Conservation (phyloP, 2,797 vertebrate genomes). For the Urosaurus nigricauda region DNA sequence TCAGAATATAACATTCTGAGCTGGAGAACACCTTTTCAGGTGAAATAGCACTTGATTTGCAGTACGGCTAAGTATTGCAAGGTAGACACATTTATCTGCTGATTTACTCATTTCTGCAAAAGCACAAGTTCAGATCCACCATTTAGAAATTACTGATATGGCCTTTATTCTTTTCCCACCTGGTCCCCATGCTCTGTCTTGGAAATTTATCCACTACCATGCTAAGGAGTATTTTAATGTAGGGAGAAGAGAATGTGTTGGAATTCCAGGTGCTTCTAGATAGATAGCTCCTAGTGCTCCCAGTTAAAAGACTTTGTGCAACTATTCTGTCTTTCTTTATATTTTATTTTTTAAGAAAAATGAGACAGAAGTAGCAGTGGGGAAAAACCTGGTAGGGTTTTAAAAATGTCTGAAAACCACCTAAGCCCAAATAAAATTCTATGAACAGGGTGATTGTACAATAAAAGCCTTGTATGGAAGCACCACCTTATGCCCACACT, state of each 20-base stretch:
- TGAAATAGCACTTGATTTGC: background rate
- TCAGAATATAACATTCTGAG: background rate
- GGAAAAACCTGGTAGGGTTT: background rate
- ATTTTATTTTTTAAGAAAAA: background rate
- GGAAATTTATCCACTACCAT: background rate
- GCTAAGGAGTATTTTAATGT: background rate
- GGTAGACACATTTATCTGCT: slow-evolving; percentile 1
- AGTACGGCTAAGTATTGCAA: background rate
- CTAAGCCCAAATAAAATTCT: background rate
- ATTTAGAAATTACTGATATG: background rate
- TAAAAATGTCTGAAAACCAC: no score
- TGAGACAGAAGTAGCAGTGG: background rate
- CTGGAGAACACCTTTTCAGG: background rate
- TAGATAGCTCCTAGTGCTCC: background rate
- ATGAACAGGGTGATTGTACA: background rate
- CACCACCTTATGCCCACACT: background rate
- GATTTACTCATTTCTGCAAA: background rate
- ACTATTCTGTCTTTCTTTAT: background rate
- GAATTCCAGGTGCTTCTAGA: background rate
- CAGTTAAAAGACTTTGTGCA: background rate
- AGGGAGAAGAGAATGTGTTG: background rate
- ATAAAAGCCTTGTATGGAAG: background rate
- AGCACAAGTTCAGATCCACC: background rate
- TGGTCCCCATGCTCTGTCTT: background rate
- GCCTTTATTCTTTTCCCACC: background rate